Evolutionary conservation across 2,113 vertebrate genomes (phyloP).

Genomic region (Lophius piscatorius): DNA sequence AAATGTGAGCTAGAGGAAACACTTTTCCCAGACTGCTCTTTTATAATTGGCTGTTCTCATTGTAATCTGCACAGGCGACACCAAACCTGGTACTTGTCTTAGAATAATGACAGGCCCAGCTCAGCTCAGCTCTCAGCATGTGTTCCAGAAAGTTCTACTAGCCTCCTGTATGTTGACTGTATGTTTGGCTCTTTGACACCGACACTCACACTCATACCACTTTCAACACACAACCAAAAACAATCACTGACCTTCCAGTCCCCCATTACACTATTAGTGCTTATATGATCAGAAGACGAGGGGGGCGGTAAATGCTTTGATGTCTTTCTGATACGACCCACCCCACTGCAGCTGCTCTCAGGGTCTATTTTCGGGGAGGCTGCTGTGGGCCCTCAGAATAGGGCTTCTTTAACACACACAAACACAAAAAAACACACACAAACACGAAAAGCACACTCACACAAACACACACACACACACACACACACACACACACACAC

Average conservation of each 20-base stretch:
- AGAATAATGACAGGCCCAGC: constrained; percentile 48
- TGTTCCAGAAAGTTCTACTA: constrained; percentile 60
- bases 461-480: constrained; percentile 44
- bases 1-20: neutral
- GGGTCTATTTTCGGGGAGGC: constrained; percentile 79
- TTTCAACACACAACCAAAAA: constrained; percentile 56
- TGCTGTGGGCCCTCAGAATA: constrained; percentile 61
- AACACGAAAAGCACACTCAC: constrained; percentile 41
- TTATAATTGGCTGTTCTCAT: constrained; percentile 8
- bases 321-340: constrained; percentile 74
- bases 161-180: constrained; percentile 24
- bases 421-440: constrained; percentile 40
- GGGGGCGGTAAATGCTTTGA: constrained; percentile 70
- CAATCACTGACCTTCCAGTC: constrained; percentile 82
- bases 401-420: constrained; percentile 65
- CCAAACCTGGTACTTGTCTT: constrained; percentile 54
- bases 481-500: constrained; percentile 38
- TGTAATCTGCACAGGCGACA: constrained; percentile 38
- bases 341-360: constrained; percentile 78
- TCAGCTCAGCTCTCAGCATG: constrained; percentile 41
- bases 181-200: constrained; percentile 19
- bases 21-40: neutral
- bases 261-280: constrained; percentile 75
- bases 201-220: constrained; percentile 18
- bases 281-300: constrained; percentile 74